Percentiles rank a stretch among this genome's conserved stretches.
Evolutionary conservation across 2,797 vertebrate species (phyloP).

Genomic region (Channallabes apus): DNA sequence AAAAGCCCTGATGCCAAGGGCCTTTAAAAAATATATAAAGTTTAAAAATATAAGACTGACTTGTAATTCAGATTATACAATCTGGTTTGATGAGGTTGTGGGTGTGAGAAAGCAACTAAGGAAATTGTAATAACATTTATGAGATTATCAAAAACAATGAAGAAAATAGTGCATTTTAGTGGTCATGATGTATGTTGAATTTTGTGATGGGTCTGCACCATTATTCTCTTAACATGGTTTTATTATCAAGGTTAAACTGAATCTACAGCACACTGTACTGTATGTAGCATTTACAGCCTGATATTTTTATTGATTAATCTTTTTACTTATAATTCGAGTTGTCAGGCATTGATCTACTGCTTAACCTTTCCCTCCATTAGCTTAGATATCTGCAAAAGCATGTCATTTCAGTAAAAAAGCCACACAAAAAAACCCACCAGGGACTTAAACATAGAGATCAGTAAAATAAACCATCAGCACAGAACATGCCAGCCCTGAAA

Average conservation of each 20-base stretch:
- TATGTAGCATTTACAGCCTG: background rate
- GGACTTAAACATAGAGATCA: background rate
- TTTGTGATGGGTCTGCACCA: background rate
- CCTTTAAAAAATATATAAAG: no score
- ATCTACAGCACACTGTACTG: background rate
- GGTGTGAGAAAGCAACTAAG: background rate
- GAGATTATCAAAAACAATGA: background rate
- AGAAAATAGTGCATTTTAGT: background rate
- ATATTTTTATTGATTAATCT: background rate
- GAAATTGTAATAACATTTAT: background rate
- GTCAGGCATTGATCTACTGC: background rate
- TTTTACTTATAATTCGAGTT: background rate
- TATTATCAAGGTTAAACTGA: background rate
- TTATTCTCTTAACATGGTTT: background rate
- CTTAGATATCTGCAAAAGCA: background rate
- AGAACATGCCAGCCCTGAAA: slow-evolving; percentile 40
- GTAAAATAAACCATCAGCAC: slow-evolving; percentile 32
- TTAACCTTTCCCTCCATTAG: background rate
- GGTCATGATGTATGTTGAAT: background rate
- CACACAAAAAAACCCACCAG: background rate
- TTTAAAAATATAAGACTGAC: background rate
- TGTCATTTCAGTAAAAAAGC: slow-evolving; percentile 7
- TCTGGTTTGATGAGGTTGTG: background rate
- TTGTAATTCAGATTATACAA: background rate
- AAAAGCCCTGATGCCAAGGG: background rate